A percentile compares a stretch with the other conserved stretches of the same genome.
Evolutionary conservation across 2,888 invertebrate species (phyloP).

Genomic region (Stramonita haemastoma): DNA sequence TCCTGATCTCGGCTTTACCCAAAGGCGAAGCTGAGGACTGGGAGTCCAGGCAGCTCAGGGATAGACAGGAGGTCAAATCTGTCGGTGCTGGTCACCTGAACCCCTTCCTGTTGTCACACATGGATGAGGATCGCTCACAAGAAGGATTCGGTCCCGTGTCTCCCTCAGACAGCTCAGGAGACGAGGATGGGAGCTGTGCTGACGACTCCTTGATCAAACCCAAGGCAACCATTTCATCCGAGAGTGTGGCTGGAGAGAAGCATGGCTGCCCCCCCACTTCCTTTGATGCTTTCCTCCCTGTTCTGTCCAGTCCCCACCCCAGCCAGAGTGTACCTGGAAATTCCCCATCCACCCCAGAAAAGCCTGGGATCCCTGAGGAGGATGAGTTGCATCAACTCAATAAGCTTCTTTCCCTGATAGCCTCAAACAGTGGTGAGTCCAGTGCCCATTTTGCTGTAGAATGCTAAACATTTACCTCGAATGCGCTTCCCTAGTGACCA

Average conservation of each 20-base stretch:
- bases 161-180: conserved; percentile 47
- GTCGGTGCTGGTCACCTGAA: conserved; percentile 41
- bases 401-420: conserved; percentile 62
- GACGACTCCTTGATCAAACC: conserved; percentile 33
- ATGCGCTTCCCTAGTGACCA: too few species aligned
- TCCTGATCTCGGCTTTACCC: conserved; percentile 5
- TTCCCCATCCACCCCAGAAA: too few species aligned
- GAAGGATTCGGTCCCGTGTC: conserved; percentile 47
- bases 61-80: conserved; percentile 34
- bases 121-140: conserved; percentile 19
- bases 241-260: conserved; percentile 12
- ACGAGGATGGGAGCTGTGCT: conserved; percentile 45
- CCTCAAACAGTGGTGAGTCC: conserved; percentile 63
- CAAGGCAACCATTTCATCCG: not conserved
- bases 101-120: conserved; percentile 38
- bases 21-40: conserved; percentile 56
- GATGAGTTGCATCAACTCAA: conserved; percentile 65
- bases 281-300: not conserved
- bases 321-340: conserved; percentile 33
- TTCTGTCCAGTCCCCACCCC: not conserved
- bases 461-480: not conserved
- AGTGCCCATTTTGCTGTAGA: not conserved
- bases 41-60: conserved; percentile 53
- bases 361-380: conserved; percentile 46
- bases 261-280: conserved; percentile 16